These are phyloP conservation scores for Microtus oregoni DNA, from an alignment of 2,113 vertebrate species.

Conservation along the genomic window DNA sequence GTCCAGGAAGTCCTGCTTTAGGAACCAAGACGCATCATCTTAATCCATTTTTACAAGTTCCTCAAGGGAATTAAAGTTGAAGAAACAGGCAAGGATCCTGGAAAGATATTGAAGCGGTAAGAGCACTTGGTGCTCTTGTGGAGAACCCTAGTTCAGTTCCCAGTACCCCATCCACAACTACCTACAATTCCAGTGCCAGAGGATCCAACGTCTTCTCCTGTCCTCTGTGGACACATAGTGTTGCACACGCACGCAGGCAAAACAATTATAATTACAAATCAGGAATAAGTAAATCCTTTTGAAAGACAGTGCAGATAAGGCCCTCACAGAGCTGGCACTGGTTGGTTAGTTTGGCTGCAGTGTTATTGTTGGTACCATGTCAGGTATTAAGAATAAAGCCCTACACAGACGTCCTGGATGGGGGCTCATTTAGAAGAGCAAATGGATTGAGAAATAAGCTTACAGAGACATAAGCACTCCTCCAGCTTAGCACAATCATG, in stretches of 20 bases:
- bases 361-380: too few relatives aligned
- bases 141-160: not conserved
- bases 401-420: not conserved
- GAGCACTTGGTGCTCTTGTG: not conserved
- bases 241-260: not conserved
- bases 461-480: not conserved
- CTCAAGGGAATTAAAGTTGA: not conserved
- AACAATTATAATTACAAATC: not conserved
- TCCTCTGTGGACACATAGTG: not conserved
- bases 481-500: not conserved
- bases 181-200: not conserved
- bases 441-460: not conserved
- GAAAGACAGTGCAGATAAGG: not conserved
- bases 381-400: not conserved
- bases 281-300: not conserved
- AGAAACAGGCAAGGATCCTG: too few relatives aligned
- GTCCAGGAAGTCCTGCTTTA: not conserved
- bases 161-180: not conserved
- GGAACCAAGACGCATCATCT: not conserved
- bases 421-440: slow-evolving; percentile 5
- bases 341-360: not conserved
- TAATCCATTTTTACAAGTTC: not conserved
- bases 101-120: not conserved
- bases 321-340: not conserved
- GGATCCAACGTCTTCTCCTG: not conserved